phyloP scores from a whole-genome alignment of 2,888 invertebrate species.

The Ophion ventricosus region DNA sequence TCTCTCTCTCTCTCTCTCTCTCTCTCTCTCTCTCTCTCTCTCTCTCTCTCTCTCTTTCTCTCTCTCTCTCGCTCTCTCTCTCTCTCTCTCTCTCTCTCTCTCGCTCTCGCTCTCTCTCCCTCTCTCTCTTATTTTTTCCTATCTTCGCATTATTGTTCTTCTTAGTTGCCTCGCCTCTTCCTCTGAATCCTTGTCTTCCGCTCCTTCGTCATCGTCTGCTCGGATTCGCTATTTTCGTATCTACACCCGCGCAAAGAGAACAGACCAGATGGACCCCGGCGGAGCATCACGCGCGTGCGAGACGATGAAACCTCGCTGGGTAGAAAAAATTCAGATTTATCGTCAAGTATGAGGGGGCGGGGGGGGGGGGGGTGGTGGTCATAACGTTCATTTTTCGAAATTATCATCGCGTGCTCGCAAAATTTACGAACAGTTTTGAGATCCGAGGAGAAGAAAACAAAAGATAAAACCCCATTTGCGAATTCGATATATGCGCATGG shows the following conservation, averaged over 20 bases:
- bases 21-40: no score
- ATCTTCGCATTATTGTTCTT: conserved; percentile 17
- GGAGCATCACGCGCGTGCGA: conserved; percentile 1
- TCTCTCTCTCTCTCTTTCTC: no score
- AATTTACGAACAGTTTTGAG: background rate
- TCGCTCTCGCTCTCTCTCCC: no score
- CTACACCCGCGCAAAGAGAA: conserved; percentile 14
- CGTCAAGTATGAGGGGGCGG: background rate
- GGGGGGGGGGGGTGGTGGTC: no score
- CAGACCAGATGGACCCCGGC: background rate
- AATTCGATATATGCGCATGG: background rate
- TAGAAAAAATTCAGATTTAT: background rate
- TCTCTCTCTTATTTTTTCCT: no score
- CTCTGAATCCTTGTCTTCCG: conserved; percentile 2
- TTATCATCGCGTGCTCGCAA: background rate
- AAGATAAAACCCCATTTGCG: background rate
- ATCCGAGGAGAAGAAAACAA: background rate
- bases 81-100: no score
- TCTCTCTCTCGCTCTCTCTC: no score
- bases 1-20: no score
- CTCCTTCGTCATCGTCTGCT: conserved; percentile 45
- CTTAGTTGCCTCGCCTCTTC: background rate
- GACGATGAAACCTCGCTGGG: conserved; percentile 35
- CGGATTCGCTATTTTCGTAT: conserved; percentile 50
- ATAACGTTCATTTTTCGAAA: background rate